Evolutionary conservation across 1,140 invertebrate genomes (phyloP).

Genomic region (Sipha flava): DNA sequence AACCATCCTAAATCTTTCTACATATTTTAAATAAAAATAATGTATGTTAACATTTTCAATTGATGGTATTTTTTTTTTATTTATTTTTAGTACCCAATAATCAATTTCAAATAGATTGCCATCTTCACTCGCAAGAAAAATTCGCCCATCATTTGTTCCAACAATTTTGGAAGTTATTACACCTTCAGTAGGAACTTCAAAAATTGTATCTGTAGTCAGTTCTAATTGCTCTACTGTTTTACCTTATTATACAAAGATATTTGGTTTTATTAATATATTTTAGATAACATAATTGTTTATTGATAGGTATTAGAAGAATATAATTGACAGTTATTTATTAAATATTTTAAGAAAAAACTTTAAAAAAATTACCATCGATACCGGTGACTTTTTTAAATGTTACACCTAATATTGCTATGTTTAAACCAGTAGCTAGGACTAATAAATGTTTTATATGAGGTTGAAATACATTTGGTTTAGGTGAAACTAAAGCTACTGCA

Average conservation of each 20-base stretch:
- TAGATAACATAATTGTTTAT: neutral
- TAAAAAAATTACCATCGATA: slow-evolving; percentile 43
- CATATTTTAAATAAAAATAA: slow-evolving; percentile 36
- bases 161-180: slow-evolving; percentile 73
- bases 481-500: slow-evolving; percentile 74
- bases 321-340: neutral
- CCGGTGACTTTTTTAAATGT: slow-evolving; percentile 50
- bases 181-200: slow-evolving; percentile 85
- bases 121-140: slow-evolving; percentile 92
- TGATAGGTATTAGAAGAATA: neutral
- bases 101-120: slow-evolving; percentile 90
- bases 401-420: slow-evolving; percentile 84
- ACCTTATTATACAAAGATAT: neutral
- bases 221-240: slow-evolving; percentile 66
- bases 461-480: slow-evolving; percentile 78
- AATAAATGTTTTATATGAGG: slow-evolving; percentile 86
- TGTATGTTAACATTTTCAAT: neutral
- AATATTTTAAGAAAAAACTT: neutral
- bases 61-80: too few species aligned
- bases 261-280: too few species aligned
- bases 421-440: slow-evolving; percentile 81
- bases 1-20: slow-evolving; percentile 78
- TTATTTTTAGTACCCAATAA: slow-evolving; percentile 84
- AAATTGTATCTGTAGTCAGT: slow-evolving; percentile 85
- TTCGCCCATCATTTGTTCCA: slow-evolving; percentile 73